Conservation (phyloP, 2,888 invertebrate species). For the Acleris emargana region DNA sequence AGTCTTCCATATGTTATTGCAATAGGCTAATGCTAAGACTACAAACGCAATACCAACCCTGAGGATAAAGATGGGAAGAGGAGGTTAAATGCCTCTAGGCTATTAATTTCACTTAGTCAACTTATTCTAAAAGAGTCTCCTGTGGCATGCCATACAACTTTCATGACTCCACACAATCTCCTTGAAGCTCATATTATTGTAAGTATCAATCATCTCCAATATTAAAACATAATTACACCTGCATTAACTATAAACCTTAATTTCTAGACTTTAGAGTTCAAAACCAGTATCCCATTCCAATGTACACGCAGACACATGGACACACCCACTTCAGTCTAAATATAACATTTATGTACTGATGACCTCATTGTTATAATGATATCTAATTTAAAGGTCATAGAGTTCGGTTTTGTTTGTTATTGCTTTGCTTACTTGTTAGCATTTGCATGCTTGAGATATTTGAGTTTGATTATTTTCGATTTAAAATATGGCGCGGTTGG, state of each 20-base stretch:
- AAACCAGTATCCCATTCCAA: background rate
- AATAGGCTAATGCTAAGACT: too few species aligned
- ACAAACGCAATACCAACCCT: too few species aligned
- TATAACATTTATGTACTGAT: slow-evolving; percentile 29
- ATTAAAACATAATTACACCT: slow-evolving; percentile 3
- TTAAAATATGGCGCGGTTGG: background rate
- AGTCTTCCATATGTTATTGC: too few species aligned
- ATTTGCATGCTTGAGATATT: slow-evolving; percentile 17
- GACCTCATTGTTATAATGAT: slow-evolving; percentile 23
- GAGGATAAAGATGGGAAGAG: too few species aligned
- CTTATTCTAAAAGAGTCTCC: too few species aligned
- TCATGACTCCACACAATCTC: too few species aligned
- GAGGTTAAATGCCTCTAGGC: too few species aligned
- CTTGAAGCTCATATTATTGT: slow-evolving; percentile 17
- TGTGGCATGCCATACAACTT: too few species aligned
- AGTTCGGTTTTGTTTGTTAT: slow-evolving; percentile 8
- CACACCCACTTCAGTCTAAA: slow-evolving; percentile 34
- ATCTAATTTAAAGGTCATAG: slow-evolving; percentile 22
- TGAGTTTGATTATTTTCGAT: slow-evolving; percentile 14
- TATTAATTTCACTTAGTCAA: too few species aligned
- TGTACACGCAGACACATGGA: slow-evolving; percentile 6
- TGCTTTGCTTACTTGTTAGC: background rate
- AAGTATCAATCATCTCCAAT: slow-evolving; percentile 17
- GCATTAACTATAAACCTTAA: background rate
- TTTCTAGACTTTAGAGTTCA: background rate